Conservation (phyloP, 2,888 invertebrate genomes). For the Apotomis turbidana region DNA sequence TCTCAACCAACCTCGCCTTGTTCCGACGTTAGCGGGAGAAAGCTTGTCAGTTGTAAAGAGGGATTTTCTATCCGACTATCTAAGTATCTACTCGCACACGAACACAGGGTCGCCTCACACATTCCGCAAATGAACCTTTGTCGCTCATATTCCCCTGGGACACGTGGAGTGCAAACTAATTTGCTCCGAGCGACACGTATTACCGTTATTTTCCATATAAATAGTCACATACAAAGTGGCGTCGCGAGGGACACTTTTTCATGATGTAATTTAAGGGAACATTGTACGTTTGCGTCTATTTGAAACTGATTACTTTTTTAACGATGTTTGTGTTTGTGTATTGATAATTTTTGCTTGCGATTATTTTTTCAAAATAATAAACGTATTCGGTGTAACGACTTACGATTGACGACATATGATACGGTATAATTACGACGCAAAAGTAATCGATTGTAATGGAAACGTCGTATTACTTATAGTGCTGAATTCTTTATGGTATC, state of each 20-base stretch:
- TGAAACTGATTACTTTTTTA: background rate
- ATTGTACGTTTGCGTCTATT: slow-evolving; percentile 8
- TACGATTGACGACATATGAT: too few relatives aligned
- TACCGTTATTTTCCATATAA: slow-evolving; percentile 41
- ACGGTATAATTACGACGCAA: too few relatives aligned
- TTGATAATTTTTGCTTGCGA: too few relatives aligned
- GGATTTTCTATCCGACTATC: slow-evolving; percentile 36
- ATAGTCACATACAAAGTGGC: slow-evolving; percentile 32
- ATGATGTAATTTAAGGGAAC: slow-evolving; percentile 21
- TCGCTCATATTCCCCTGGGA: slow-evolving; percentile 37
- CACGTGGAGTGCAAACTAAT: slow-evolving; percentile 43
- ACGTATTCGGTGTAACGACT: too few relatives aligned
- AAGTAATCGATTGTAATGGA: too few relatives aligned
- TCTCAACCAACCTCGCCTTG: slow-evolving; percentile 48
- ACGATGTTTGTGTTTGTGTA: background rate
- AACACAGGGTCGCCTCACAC: slow-evolving; percentile 24
- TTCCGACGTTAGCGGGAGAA: slow-evolving; percentile 23
- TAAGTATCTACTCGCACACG: slow-evolving; percentile 17
- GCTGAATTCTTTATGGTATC: too few relatives aligned
- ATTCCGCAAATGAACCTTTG: slow-evolving; percentile 41
- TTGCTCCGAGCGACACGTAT: slow-evolving; percentile 40
- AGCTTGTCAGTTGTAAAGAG: slow-evolving; percentile 25
- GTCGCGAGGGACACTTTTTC: slow-evolving; percentile 23
- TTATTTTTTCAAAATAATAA: too few relatives aligned
- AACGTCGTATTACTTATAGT: too few relatives aligned